Conservation (phyloP, 2,797 vertebrate species). For the Hephaestus fuliginosus region DNA sequence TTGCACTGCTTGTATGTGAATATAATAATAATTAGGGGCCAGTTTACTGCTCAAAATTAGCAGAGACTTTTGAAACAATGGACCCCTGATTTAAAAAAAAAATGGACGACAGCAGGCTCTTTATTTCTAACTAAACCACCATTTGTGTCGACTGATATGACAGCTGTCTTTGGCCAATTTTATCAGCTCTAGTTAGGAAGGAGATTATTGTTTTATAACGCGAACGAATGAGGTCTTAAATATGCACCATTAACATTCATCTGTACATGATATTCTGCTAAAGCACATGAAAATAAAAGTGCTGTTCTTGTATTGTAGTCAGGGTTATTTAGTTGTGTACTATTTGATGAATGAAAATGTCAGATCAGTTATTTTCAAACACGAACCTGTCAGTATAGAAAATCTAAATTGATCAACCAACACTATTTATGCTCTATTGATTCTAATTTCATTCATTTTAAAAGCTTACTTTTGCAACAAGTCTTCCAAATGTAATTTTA, state of each 20-base stretch:
- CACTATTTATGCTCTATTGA: too few species aligned
- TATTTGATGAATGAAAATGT: too few species aligned
- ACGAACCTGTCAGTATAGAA: too few species aligned
- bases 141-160: not conserved
- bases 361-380: too few species aligned
- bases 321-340: too few species aligned
- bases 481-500: too few species aligned
- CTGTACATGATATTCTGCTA: not conserved
- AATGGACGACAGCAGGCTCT: too few species aligned
- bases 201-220: not conserved
- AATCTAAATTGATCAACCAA: too few species aligned
- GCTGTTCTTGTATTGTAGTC: not conserved
- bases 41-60: not conserved
- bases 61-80: not conserved
- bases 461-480: too few species aligned
- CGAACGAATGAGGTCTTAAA: not conserved
- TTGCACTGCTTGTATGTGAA: not conserved
- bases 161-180: not conserved
- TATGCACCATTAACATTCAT: not conserved
- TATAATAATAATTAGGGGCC: not conserved
- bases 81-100: not conserved
- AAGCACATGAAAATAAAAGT: not conserved
- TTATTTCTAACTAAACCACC: not conserved
- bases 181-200: not conserved
- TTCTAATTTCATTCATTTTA: too few species aligned